A percentile compares a stretch with the other conserved stretches of the same genome.
These are phyloP conservation scores for Dione vanillae DNA, from an alignment of 2,888 invertebrate species.

Conservation along the genomic window DNA sequence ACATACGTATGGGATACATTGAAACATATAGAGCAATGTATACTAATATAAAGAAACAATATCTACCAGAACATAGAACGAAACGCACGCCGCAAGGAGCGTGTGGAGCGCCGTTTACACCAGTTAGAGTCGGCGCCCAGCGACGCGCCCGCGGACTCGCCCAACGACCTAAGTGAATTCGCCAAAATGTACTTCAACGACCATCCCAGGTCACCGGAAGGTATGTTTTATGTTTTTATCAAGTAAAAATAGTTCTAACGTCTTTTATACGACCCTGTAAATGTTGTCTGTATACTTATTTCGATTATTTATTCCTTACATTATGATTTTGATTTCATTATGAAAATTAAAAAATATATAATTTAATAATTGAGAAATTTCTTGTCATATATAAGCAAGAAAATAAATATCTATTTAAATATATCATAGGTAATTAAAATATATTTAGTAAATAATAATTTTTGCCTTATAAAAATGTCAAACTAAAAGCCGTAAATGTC, in stretches of 20 bases:
- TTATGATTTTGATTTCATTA: too few relatives aligned
- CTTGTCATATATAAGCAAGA: too few relatives aligned
- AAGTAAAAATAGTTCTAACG: too few relatives aligned
- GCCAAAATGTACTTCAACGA: slow-evolving; percentile 97
- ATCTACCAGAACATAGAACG: slow-evolving; percentile 83
- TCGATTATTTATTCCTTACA: too few relatives aligned
- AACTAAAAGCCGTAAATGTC: not conserved
- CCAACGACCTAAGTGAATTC: slow-evolving; percentile 94
- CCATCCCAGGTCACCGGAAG: slow-evolving; percentile 93
- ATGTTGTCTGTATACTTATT: too few relatives aligned
- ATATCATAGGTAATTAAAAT: not conserved
- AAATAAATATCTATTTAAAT: too few relatives aligned
- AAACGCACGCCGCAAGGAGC: slow-evolving; percentile 91
- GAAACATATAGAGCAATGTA: too few relatives aligned
- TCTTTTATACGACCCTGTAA: too few relatives aligned
- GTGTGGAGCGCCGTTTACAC: slow-evolving; percentile 93
- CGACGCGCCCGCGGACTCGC: slow-evolving; percentile 65
- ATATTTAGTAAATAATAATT: not conserved
- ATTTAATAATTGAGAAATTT: too few relatives aligned
- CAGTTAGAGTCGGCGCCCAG: slow-evolving; percentile 86
- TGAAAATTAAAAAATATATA: too few relatives aligned
- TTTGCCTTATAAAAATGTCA: not conserved
- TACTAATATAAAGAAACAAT: not conserved
- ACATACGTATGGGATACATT: too few relatives aligned
- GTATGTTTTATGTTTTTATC: slow-evolving; percentile 61